phyloP scores from a whole-genome alignment of 2,888 invertebrate genomes.

The Hydrotaea diabolus region DNA sequence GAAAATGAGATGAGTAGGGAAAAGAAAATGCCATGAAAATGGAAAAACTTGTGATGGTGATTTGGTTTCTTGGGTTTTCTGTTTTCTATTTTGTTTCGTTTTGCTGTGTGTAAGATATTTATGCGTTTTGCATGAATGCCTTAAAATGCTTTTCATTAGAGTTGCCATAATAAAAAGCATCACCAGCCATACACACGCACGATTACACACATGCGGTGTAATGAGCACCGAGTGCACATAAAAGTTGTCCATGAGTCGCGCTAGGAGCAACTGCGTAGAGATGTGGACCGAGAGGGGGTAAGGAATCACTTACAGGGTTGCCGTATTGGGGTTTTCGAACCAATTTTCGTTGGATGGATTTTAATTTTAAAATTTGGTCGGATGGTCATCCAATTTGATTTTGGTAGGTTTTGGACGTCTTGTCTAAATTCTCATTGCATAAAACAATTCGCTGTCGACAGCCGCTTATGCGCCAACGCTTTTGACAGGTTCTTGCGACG shows the following conservation, averaged over 20 bases:
- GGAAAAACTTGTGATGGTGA: constrained; percentile 36
- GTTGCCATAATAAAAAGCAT: constrained; percentile 12
- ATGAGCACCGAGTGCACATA: no score
- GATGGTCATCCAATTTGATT: no score
- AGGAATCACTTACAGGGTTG: no score
- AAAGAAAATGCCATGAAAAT: constrained; percentile 33
- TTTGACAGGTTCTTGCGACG: no score
- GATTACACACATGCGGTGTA: not conserved
- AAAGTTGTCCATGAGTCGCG: not conserved
- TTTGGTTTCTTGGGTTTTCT: not conserved
- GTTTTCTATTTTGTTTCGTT: not conserved
- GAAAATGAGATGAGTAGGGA: constrained; percentile 9
- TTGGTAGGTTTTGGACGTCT: no score
- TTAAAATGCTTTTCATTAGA: constrained; percentile 43
- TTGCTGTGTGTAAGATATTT: constrained; percentile 5
- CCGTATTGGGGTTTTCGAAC: no score
- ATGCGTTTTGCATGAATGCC: constrained; percentile 61
- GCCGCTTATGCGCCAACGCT: no score
- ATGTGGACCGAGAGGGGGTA: no score
- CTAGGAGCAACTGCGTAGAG: constrained; percentile 13
- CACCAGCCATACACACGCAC: not conserved
- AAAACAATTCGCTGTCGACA: no score
- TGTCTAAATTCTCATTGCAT: no score
- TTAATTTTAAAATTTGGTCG: no score
- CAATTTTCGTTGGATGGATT: no score